Percentiles rank a stretch among this genome's conserved stretches.
Conservation (phyloP, 2,113 vertebrate genomes). For the Noturus placidus region DNA sequence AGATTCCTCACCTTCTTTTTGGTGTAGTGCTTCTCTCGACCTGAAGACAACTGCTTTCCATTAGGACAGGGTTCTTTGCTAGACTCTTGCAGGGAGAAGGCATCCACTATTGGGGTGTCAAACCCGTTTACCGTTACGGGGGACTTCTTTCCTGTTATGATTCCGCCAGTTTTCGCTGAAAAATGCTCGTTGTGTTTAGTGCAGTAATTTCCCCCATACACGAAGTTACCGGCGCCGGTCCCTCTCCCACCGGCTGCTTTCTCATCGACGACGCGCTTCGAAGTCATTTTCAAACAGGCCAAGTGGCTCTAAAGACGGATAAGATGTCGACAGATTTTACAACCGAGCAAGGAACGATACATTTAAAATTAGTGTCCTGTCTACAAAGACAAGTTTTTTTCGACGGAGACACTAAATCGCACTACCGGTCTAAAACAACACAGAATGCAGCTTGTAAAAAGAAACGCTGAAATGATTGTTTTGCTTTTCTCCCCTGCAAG, state of each 20-base stretch:
- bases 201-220: constrained; percentile 60
- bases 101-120: constrained; percentile 61
- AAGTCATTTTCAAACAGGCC: constrained; percentile 71
- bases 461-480: constrained; percentile 70
- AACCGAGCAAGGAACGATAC: constrained; percentile 66
- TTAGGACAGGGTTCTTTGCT: constrained; percentile 55
- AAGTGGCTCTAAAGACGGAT: constrained; percentile 67
- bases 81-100: constrained; percentile 55
- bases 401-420: constrained; percentile 62
- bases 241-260: constrained; percentile 60
- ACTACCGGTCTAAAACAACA: constrained; percentile 56
- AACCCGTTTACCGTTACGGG: constrained; percentile 51
- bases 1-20: constrained; percentile 69
- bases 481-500: constrained; percentile 72
- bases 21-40: constrained; percentile 62
- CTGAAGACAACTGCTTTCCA: constrained; percentile 57
- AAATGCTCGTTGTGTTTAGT: constrained; percentile 58
- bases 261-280: constrained; percentile 71
- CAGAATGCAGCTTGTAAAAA: constrained; percentile 69
- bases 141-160: constrained; percentile 57
- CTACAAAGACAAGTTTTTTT: constrained; percentile 47
- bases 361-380: constrained; percentile 72
- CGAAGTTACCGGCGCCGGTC: constrained; percentile 58
- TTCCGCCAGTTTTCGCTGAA: constrained; percentile 51
- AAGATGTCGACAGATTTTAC: constrained; percentile 66